Percentiles rank a stretch among this genome's conserved stretches.
Evolutionary conservation across 2,113 vertebrate species (phyloP).

Genomic region (Panurus biarmicus): DNA sequence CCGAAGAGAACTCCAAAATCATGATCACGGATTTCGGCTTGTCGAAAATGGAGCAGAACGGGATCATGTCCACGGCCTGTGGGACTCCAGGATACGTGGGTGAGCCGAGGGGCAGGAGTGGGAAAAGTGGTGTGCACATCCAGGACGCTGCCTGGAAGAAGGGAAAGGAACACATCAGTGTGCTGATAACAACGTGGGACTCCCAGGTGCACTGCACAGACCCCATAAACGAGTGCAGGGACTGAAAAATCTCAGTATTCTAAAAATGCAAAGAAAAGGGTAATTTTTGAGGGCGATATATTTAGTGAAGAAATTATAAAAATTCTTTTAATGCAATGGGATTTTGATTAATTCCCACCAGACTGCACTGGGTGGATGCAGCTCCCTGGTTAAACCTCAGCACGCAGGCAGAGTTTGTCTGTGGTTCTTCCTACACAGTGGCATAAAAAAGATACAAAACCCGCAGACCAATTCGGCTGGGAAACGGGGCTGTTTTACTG

Average conservation of each 20-base stretch:
- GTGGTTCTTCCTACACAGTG: neutral
- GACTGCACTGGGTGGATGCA: neutral
- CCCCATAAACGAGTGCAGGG: fast-evolving
- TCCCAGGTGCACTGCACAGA: neutral
- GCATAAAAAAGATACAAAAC: neutral
- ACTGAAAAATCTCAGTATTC: neutral
- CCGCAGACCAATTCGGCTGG: neutral
- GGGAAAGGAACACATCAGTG: neutral
- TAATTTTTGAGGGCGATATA: neutral
- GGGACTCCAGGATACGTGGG: slow-evolving; percentile 94
- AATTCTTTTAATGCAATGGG: neutral
- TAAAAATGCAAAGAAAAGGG: neutral
- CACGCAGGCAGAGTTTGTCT: neutral
- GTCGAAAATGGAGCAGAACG: slow-evolving; percentile 87
- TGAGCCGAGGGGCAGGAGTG: slow-evolving; percentile 37
- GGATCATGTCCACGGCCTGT: slow-evolving; percentile 91
- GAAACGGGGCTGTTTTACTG: neutral
- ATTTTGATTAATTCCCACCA: neutral
- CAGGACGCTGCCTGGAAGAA: neutral
- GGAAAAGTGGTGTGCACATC: neutral
- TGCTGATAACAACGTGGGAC: fast-evolving
- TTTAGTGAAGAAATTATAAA: neutral
- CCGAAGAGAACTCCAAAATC: slow-evolving; percentile 90
- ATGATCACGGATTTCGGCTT: slow-evolving; percentile 96
- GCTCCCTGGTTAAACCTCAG: neutral